phyloP scores from a whole-genome alignment of 2,113 vertebrate species.

The Entomyzon cyanotis region DNA sequence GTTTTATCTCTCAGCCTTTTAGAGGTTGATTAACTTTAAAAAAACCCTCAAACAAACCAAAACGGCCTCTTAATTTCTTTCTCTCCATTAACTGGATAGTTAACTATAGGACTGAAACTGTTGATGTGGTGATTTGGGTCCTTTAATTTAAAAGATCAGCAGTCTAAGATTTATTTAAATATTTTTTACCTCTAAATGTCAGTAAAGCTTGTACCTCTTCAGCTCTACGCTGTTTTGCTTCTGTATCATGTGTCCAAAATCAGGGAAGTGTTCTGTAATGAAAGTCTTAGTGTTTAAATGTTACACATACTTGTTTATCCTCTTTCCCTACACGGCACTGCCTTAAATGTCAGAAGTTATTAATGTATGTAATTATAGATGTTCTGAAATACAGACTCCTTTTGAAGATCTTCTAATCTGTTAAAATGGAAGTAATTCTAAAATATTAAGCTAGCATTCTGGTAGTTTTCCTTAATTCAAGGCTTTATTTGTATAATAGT shows the following conservation, averaged over 20 bases:
- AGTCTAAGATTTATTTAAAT: neutral
- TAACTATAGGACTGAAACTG: neutral
- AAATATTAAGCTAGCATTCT: neutral
- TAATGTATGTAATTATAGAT: slow-evolving; percentile 6
- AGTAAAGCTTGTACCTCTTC: neutral
- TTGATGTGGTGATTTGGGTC: neutral
- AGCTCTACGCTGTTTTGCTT: neutral
- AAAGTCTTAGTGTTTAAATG: neutral
- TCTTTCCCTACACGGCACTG: neutral
- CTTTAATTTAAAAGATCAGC: neutral
- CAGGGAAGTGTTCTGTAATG: neutral
- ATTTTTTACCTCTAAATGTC: neutral
- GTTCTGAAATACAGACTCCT: neutral
- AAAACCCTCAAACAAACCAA: accelerated
- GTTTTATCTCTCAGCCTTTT: neutral
- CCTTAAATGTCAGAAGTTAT: slow-evolving; percentile 29
- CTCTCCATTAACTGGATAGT: neutral
- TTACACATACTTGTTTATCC: neutral
- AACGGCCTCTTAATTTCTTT: neutral
- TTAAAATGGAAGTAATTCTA: neutral
- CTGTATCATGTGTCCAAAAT: neutral
- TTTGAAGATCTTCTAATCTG: neutral
- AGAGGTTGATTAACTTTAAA: neutral
- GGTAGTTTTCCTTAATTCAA: neutral
- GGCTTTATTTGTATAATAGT: neutral